Conservation (phyloP, 1,140 invertebrate species). For the Capitella teleta region DNA sequence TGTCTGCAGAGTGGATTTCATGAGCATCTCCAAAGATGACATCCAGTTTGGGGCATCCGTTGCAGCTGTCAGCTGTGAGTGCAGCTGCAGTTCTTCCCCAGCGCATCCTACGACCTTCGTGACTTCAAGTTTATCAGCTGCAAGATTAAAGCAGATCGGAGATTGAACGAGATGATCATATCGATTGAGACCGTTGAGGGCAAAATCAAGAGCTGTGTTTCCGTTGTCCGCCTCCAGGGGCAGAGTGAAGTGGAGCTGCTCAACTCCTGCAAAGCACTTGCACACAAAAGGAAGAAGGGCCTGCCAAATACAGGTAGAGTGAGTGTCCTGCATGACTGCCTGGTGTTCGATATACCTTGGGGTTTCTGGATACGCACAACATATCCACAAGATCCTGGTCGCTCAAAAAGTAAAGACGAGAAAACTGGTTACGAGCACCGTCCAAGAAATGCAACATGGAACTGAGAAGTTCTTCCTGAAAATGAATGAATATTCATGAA, state of each 20-base stretch:
- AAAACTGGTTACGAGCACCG: constrained; percentile 25
- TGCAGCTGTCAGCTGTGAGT: constrained; percentile 22
- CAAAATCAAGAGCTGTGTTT: background rate
- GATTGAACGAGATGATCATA: background rate
- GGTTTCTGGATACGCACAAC: constrained; percentile 32
- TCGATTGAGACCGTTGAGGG: background rate
- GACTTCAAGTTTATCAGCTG: constrained; percentile 33
- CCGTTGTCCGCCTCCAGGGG: constrained; percentile 18
- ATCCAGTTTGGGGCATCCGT: constrained; percentile 32
- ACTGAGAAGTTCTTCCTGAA: constrained; percentile 34
- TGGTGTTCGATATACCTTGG: too few relatives aligned
- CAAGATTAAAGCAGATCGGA: background rate
- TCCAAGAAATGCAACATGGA: constrained; percentile 23
- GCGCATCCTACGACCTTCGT: constrained; percentile 22
- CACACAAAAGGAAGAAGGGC: constrained; percentile 29
- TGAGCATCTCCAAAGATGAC: constrained; percentile 23
- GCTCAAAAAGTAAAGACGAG: constrained; percentile 38
- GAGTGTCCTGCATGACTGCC: too few relatives aligned
- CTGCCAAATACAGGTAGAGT: too few relatives aligned
- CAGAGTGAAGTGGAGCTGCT: constrained; percentile 26
- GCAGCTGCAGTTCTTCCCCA: constrained; percentile 30
- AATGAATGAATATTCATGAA: background rate
- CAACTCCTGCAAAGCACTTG: constrained; percentile 35
- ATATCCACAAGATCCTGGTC: constrained; percentile 31
- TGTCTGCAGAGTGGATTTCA: constrained; percentile 34